Evolutionary conservation across 2,797 vertebrate genomes (phyloP).

Genomic region (Pseudochirops cupreus): DNA sequence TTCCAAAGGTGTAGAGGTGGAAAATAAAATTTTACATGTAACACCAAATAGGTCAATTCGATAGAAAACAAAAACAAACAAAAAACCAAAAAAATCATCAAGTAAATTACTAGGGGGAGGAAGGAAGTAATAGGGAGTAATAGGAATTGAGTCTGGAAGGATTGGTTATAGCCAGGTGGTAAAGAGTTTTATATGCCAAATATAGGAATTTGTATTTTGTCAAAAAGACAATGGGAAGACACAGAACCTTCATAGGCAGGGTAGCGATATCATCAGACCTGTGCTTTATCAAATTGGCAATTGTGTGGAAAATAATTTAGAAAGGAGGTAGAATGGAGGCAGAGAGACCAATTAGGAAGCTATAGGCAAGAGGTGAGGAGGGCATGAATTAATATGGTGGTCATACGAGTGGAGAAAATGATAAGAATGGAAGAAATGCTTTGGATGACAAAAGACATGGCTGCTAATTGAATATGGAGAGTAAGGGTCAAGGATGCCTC

Average conservation of each 20-base stretch:
- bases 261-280: neutral
- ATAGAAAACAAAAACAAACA: neutral
- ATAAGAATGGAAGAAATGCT: neutral
- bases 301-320: neutral
- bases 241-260: neutral
- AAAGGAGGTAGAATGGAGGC: neutral
- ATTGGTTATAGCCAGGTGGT: neutral
- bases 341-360: neutral
- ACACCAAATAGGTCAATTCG: neutral
- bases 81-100: neutral
- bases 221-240: neutral
- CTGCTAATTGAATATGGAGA: neutral
- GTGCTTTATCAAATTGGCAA: neutral
- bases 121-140: neutral
- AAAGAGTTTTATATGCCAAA: neutral
- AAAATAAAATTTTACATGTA: neutral
- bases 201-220: neutral
- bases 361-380: neutral
- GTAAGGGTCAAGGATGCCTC: neutral
- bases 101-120: neutral
- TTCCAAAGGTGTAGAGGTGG: neutral
- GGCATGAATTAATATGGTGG: neutral
- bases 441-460: neutral
- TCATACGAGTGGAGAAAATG: neutral
- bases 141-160: neutral